A percentile compares a stretch with the other conserved stretches of the same genome.
These are phyloP conservation scores for Dicerorhinus sumatrensis DNA, from an alignment of 2,113 vertebrate genomes.

Conservation along the genomic window DNA sequence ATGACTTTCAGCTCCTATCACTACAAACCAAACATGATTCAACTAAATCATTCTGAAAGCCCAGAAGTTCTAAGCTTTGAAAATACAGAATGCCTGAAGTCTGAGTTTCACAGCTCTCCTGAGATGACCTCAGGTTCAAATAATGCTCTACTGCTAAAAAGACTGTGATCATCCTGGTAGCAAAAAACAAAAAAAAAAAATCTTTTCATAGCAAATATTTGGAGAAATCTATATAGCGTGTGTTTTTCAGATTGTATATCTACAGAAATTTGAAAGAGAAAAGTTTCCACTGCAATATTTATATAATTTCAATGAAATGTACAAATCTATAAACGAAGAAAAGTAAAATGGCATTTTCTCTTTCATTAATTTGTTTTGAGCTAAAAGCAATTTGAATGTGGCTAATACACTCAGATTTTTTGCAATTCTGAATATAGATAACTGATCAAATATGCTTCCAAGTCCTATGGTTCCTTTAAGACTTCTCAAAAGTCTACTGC, in stretches of 20 bases:
- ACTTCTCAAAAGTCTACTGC: not conserved
- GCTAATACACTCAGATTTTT: not conserved
- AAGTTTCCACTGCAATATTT: not conserved
- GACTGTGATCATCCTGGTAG: not conserved
- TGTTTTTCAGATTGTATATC: not conserved
- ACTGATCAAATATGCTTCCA: not conserved
- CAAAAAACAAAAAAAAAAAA: not conserved
- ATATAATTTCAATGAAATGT: not conserved
- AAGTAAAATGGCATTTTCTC: not conserved
- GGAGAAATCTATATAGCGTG: not conserved
- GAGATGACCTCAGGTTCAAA: not conserved
- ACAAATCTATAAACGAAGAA: not conserved
- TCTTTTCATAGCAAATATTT: not conserved
- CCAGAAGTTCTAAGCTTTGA: not conserved
- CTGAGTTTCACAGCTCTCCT: not conserved
- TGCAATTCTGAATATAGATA: not conserved
- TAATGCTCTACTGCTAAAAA: not conserved
- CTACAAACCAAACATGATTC: not conserved
- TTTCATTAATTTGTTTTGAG: not conserved
- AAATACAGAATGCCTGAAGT: not conserved
- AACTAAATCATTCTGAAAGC: not conserved
- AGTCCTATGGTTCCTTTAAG: not conserved
- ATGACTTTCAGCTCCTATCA: not conserved
- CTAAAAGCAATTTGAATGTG: not conserved
- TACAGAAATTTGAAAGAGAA: conserved; percentile 1